A percentile compares a stretch with the other conserved stretches of the same genome.
Evolutionary conservation across 2,888 invertebrate species (phyloP).

Genomic region (Melieria picta): DNA sequence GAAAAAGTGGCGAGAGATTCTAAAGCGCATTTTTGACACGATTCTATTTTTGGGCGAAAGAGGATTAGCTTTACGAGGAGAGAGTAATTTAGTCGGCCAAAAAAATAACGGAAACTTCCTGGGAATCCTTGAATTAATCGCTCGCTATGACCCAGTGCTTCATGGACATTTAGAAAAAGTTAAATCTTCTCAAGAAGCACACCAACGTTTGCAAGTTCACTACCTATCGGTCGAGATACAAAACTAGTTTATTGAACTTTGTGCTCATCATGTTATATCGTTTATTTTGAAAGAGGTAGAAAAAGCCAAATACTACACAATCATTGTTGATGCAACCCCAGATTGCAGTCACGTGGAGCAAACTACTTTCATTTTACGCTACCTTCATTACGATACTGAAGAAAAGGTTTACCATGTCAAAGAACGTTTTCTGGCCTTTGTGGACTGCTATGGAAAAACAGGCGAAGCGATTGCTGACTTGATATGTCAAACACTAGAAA

Average conservation of each 20-base stretch:
- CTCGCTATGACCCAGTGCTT: constrained; percentile 15
- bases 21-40: background rate
- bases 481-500: constrained; percentile 7
- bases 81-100: constrained; percentile 9
- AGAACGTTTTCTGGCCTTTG: constrained; percentile 23
- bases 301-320: constrained; percentile 15
- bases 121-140: constrained; percentile 16
- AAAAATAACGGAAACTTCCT: constrained; percentile 22
- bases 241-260: constrained; percentile 17
- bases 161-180: constrained; percentile 7
- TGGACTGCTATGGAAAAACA: constrained; percentile 23
- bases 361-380: constrained; percentile 17
- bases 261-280: constrained; percentile 15
- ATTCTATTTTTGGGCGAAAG: constrained; percentile 12
- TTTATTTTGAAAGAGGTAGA: constrained; percentile 2
- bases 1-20: constrained; percentile 2
- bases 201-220: constrained; percentile 19
- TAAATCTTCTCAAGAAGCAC: constrained; percentile 4
- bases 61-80: constrained; percentile 16
- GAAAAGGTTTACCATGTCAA: background rate
- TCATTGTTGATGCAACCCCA: constrained; percentile 19
- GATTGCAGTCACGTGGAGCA: constrained; percentile 26
- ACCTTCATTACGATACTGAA: background rate
- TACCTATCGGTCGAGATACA: constrained; percentile 15
- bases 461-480: constrained; percentile 23